Conservation (phyloP, 2,797 vertebrate genomes). For the Fistularia commersonii region DNA sequence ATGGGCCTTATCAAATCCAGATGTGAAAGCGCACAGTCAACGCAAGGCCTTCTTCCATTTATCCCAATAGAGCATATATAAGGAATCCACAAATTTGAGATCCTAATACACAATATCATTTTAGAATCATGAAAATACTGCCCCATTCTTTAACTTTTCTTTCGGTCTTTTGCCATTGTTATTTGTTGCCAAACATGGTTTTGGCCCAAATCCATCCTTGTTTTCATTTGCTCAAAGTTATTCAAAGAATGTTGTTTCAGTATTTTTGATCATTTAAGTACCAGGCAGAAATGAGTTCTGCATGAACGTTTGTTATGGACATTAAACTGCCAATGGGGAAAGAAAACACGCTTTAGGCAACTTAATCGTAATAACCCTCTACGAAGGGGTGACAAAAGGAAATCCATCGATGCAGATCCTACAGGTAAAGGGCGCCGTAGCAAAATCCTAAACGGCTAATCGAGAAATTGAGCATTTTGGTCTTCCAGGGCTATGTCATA, state of each 20-base stretch:
- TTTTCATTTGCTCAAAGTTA: conserved; percentile 61
- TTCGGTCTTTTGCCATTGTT: conserved; percentile 2
- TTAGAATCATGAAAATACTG: background rate
- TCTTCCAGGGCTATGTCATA: background rate
- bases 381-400: conserved; percentile 47
- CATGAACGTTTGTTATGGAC: conserved; percentile 37
- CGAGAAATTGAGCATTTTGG: background rate
- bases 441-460: conserved; percentile 23
- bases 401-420: conserved; percentile 43
- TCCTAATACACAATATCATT: conserved; percentile 18
- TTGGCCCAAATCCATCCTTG: conserved; percentile 46
- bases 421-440: conserved; percentile 15
- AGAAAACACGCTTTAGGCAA: conserved; percentile 27
- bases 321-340: background rate
- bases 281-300: conserved; percentile 20
- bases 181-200: conserved; percentile 16
- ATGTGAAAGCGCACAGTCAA: conserved; percentile 67
- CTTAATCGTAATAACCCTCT: conserved; percentile 65
- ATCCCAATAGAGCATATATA: conserved; percentile 34
- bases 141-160: too few relatives aligned
- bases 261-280: conserved; percentile 56
- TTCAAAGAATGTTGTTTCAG: conserved; percentile 74
- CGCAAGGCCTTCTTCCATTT: conserved; percentile 53
- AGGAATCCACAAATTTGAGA: conserved; percentile 33
- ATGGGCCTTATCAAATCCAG: conserved; percentile 78